Evolutionary conservation across 2,113 vertebrate species (phyloP).

Genomic region (Nothocercus julius): DNA sequence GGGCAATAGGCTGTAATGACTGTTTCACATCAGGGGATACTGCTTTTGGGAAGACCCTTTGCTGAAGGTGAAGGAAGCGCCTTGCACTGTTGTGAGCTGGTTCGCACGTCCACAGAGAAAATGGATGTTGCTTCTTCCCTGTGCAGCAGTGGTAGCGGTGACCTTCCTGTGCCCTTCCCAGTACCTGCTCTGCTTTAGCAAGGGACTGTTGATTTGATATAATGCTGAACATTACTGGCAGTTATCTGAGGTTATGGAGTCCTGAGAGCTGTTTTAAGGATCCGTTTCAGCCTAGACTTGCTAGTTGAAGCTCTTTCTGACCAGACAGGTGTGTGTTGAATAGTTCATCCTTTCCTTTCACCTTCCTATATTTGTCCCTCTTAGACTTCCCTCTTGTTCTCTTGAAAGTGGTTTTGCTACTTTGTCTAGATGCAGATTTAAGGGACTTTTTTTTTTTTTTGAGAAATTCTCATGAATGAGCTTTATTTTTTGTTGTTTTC

Average conservation of each 20-base stretch:
- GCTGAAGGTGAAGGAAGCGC: neutral
- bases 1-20: accelerated
- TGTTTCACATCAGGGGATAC: neutral
- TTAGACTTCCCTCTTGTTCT: neutral
- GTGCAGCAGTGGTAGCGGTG: neutral
- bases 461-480: neutral
- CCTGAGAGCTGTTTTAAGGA: neutral
- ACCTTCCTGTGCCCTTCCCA: neutral
- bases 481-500: neutral
- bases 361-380: neutral
- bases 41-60: neutral
- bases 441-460: neutral
- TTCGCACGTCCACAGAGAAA: neutral
- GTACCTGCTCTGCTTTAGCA: neutral
- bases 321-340: constrained; percentile 21
- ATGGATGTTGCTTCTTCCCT: neutral
- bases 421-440: neutral
- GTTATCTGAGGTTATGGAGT: neutral
- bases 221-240: neutral
- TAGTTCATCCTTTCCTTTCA: constrained; percentile 7
- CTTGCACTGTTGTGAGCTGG: neutral
- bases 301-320: neutral
- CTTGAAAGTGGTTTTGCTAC: neutral
- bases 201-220: neutral
- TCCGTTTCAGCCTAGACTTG: neutral